Conservation (phyloP, 2,888 invertebrate species). For the Drosophila stalkeri region DNA sequence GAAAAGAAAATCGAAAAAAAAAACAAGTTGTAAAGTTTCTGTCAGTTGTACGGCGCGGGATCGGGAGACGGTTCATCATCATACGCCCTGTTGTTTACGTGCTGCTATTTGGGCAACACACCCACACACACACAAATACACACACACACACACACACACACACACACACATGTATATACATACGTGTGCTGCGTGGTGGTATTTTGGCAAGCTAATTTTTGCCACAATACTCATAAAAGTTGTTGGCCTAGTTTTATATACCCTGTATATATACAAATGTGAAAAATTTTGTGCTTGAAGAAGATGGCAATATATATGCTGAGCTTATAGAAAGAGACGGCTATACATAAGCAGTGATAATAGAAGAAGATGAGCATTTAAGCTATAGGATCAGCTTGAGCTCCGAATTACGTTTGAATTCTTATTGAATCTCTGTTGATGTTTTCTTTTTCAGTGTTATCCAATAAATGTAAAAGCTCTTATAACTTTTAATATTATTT, state of each 20-base stretch:
- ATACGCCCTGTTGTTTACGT: constrained; percentile 61
- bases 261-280: neutral
- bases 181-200: constrained; percentile 7
- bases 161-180: neutral
- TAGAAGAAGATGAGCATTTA: neutral
- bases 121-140: constrained; percentile 6
- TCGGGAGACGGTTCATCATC: constrained; percentile 23
- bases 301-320: neutral
- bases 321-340: neutral
- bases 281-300: neutral
- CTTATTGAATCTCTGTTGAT: neutral
- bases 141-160: neutral
- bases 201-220: constrained; percentile 66
- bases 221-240: constrained; percentile 54
- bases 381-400: neutral
- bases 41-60: constrained; percentile 39
- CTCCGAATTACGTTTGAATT: neutral
- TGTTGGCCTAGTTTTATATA: constrained; percentile 36
- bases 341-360: neutral
- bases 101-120: constrained; percentile 40
- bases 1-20: constrained; percentile 35
- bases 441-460: neutral
- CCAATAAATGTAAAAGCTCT: neutral
- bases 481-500: too few relatives aligned
- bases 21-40: constrained; percentile 71